These are phyloP conservation scores for Dicyrtoma fusca DNA, from an alignment of 2,888 invertebrate species.

Conservation along the genomic window DNA sequence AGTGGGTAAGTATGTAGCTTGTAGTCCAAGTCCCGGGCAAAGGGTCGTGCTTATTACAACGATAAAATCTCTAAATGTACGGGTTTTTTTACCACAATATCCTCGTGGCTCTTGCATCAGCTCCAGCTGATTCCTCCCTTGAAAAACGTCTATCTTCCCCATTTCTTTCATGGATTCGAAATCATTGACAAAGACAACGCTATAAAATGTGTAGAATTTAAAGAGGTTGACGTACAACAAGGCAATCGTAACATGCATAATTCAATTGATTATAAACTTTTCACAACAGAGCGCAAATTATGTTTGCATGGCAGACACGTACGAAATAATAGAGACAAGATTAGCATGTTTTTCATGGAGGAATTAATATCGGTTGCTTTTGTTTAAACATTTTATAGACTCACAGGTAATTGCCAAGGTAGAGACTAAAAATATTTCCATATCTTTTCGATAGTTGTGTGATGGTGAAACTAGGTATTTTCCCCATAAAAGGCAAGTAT, in stretches of 20 bases:
- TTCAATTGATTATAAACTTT: too few relatives aligned
- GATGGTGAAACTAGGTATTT: conserved; percentile 49
- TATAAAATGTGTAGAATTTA: conserved; percentile 20
- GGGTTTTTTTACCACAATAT: conserved; percentile 43
- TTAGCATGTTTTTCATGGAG: too few relatives aligned
- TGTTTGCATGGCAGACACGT: too few relatives aligned
- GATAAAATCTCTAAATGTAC: too few relatives aligned
- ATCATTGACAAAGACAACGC: conserved; percentile 53
- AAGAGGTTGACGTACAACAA: too few relatives aligned
- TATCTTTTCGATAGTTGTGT: conserved; percentile 48
- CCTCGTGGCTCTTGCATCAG: conserved; percentile 44
- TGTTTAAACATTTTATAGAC: background rate
- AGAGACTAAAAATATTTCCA: conserved; percentile 48
- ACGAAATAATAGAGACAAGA: too few relatives aligned
- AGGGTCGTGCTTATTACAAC: too few relatives aligned
- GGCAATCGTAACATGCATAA: too few relatives aligned
- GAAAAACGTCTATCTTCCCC: conserved; percentile 47
- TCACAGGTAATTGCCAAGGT: conserved; percentile 48
- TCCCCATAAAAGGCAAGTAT: conserved; percentile 52
- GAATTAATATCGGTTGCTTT: too few relatives aligned
- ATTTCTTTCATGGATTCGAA: conserved; percentile 50
- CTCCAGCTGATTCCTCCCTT: conserved; percentile 48
- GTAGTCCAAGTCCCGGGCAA: too few relatives aligned
- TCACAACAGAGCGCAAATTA: too few relatives aligned
- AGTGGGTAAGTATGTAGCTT: too few relatives aligned